Percentiles rank a stretch among this genome's conserved stretches.
These are phyloP conservation scores for Planococcus citri DNA, from an alignment of 1,140 invertebrate species.

Conservation along the genomic window DNA sequence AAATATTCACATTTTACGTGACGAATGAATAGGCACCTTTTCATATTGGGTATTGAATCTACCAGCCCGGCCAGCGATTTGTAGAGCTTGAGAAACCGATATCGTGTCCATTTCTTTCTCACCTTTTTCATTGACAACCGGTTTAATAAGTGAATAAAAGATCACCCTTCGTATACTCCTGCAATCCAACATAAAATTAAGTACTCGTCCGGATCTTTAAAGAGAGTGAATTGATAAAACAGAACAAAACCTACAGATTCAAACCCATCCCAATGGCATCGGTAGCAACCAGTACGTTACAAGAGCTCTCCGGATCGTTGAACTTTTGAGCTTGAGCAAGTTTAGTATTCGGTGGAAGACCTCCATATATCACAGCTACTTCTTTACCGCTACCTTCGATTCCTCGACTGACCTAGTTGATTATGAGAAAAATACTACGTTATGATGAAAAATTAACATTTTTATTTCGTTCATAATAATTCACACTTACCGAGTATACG, in stretches of 20 bases:
- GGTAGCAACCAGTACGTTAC: constrained; percentile 95
- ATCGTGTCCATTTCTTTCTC: constrained; percentile 84
- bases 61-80: constrained; percentile 93
- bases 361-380: constrained; percentile 93
- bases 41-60: constrained; percentile 80
- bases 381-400: constrained; percentile 73
- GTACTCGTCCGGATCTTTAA: background rate
- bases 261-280: constrained; percentile 99
- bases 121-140: constrained; percentile 76
- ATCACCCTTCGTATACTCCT: constrained; percentile 90
- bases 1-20: too few relatives aligned
- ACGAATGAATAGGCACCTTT: too few relatives aligned
- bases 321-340: constrained; percentile 92
- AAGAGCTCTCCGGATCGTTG: constrained; percentile 86
- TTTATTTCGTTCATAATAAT: too few relatives aligned
- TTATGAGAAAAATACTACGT: too few relatives aligned
- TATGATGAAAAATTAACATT: too few relatives aligned
- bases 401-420: constrained; percentile 37
- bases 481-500: constrained; percentile 80
- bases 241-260: constrained; percentile 84
- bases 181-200: constrained; percentile 29
- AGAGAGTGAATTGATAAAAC: background rate
- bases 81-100: constrained; percentile 81
- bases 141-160: constrained; percentile 89
- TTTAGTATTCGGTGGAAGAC: constrained; percentile 81